Conservation (phyloP, 2,113 vertebrate genomes). For the Ctenomys sociabilis region DNA sequence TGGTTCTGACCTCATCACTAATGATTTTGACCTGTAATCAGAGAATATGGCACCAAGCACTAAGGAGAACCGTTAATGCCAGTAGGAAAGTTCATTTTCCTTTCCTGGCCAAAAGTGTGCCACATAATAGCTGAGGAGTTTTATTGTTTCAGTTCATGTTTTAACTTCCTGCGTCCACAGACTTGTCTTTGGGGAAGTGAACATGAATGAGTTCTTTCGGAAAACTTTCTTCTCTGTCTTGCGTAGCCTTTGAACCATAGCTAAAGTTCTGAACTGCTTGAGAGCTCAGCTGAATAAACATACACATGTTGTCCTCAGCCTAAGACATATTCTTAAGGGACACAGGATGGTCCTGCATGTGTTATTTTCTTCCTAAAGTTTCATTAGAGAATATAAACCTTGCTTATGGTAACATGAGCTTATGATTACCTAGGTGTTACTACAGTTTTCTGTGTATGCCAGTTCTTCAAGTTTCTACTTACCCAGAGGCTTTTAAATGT, state of each 20-base stretch:
- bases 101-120: not conserved
- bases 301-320: not conserved
- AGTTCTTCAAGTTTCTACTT: not conserved
- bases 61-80: not conserved
- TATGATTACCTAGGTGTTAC: not conserved
- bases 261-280: not conserved
- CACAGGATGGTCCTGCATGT: not conserved
- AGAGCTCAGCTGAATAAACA: conserved; percentile 4
- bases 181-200: not conserved
- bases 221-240: not conserved
- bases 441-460: not conserved
- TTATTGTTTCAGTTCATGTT: not conserved
- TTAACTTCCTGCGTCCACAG: not conserved
- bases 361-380: not conserved
- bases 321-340: not conserved
- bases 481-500: not conserved
- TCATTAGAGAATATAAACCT: conserved; percentile 4
- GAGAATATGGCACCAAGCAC: not conserved
- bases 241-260: not conserved
- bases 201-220: not conserved
- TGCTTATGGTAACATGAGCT: not conserved
- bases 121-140: not conserved
- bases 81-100: not conserved
- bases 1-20: not conserved
- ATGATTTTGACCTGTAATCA: not conserved